Conservation (phyloP, 2,888 invertebrate species). For the Eupithecia exiguata region DNA sequence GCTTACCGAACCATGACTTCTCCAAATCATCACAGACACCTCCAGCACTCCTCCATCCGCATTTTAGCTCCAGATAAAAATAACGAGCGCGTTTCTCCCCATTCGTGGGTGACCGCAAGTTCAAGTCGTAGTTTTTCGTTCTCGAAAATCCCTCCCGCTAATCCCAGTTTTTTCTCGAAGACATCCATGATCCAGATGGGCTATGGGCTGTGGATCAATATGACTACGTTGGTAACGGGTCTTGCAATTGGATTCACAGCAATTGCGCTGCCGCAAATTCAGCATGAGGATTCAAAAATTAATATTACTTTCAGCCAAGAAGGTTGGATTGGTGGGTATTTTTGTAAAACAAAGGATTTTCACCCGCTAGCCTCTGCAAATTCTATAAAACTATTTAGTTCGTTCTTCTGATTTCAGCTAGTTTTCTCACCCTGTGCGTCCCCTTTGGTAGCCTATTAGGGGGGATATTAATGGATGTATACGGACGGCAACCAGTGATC, state of each 20-base stretch:
- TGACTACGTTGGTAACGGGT: slow-evolving; percentile 85
- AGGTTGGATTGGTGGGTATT: slow-evolving; percentile 84
- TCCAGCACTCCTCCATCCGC: neutral
- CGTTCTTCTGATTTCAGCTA: slow-evolving; percentile 70
- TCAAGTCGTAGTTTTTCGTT: neutral
- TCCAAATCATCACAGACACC: neutral
- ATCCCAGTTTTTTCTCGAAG: slow-evolving; percentile 60
- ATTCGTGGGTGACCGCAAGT: neutral
- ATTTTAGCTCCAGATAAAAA: neutral
- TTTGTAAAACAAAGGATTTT: neutral
- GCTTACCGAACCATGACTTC: neutral
- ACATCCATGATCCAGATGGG: slow-evolving; percentile 63
- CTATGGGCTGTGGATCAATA: slow-evolving; percentile 72
- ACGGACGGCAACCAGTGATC: slow-evolving; percentile 84
- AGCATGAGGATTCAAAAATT: slow-evolving; percentile 63
- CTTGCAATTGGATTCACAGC: slow-evolving; percentile 85
- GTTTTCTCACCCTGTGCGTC: slow-evolving; percentile 82
- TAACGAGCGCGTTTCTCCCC: neutral
- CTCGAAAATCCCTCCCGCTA: slow-evolving; percentile 36
- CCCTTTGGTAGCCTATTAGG: slow-evolving; percentile 86
- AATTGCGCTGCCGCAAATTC: slow-evolving; percentile 83
- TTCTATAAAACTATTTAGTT: neutral
- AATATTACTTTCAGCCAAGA: slow-evolving; percentile 73
- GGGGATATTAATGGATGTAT: slow-evolving; percentile 85
- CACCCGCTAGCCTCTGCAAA: neutral